Evolutionary conservation across 2,888 invertebrate genomes (phyloP), one percentile per base, ranked within the genome.

Genomic region (Quadriops clusia): DNA sequence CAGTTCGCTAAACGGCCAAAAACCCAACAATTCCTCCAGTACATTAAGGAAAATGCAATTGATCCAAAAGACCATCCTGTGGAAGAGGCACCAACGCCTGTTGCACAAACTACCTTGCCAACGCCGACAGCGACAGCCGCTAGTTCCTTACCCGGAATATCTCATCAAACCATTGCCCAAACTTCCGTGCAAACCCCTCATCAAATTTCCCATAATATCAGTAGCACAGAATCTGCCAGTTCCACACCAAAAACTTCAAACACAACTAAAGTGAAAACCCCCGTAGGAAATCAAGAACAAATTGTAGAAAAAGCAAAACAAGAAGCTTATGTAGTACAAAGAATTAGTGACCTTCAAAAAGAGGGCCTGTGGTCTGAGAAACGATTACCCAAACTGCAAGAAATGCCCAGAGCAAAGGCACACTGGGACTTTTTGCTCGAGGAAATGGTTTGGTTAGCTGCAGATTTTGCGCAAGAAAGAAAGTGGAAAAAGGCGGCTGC

Each of bases 371-470:
- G 95, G 97, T 45, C 91, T 30, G 86, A 89, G 59, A 77, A 81
- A 48, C 72, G 93, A 33, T 68, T 94, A 56, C 93, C 93, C 30
- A 91, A 91, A 64, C 77, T 90, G 41, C 79, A 86, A 55, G 91
- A 91, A 63, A 89, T 91, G 45, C 74, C 80, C 37, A 70, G 95
- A 40, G 70, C 77, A 30, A 97, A 95, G 65, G 82, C 89, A 15
- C 97, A 98, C 61, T 97, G 97, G 95, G 98, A 98, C 63, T 97
- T 93, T 62, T 66, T 98, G 40, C 66, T 99, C 22, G 97, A 98
- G 62, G 98, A 98, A 65, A 94, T 95, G 91, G 83, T 84, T 20
- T 98, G 98, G 98, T 68, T 99, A 43, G 89, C 94, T 18, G 85
- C 90, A 20, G 97, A 98, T 64, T 98, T 98, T 64, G 86, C 86